A percentile compares a stretch with the other conserved stretches of the same genome.
Evolutionary conservation across 2,888 invertebrate species (phyloP).

Genomic region (Onchidella celtica): DNA sequence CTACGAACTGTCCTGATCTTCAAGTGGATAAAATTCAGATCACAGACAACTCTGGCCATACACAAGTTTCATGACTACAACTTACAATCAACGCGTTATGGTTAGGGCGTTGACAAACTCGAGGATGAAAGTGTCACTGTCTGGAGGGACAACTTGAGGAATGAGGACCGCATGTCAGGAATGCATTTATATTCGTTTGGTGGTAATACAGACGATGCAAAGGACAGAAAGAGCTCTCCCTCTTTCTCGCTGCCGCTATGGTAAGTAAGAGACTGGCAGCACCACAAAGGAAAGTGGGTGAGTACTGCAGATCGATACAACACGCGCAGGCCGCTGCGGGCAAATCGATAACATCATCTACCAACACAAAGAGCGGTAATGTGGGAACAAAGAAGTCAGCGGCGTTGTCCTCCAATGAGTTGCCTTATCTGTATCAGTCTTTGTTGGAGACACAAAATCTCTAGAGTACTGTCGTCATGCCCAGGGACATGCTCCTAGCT

Average conservation of each 20-base stretch:
- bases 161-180: not conserved
- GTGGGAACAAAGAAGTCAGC: not conserved
- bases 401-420: not conserved
- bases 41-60: too few species aligned
- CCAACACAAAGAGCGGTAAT: not conserved
- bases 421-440: too few species aligned
- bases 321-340: conserved; percentile 2
- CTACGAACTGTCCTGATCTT: too few species aligned
- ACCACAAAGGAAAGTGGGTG: conserved; percentile 27
- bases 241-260: not conserved
- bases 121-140: too few species aligned
- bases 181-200: not conserved
- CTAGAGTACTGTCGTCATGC: too few species aligned
- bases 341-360: conserved; percentile 17
- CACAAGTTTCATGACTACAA: too few species aligned
- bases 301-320: conserved; percentile 33
- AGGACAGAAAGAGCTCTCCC: not conserved
- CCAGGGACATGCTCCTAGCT: too few species aligned
- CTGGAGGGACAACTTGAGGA: too few species aligned
- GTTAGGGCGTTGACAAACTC: too few species aligned
- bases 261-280: conserved; percentile 9
- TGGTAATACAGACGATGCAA: not conserved
- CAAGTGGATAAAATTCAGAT: too few species aligned
- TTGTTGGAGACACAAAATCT: too few species aligned
- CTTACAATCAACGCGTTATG: too few species aligned